Evolutionary conservation across 2,113 vertebrate species (phyloP), one percentile per base, ranked within the genome.

Genomic region (Vicugna pacos): DNA sequence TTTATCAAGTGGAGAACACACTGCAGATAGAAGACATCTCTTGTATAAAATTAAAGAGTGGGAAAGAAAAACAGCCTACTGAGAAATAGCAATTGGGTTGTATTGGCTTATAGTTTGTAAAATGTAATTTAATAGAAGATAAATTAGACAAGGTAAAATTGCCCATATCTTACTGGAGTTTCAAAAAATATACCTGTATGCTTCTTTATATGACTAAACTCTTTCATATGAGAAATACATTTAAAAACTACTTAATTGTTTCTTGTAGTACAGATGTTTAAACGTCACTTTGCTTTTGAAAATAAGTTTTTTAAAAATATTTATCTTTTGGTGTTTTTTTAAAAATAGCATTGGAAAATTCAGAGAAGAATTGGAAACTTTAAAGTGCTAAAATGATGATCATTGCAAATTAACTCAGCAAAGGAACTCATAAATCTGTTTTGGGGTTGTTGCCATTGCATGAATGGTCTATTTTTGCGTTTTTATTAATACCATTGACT

Each of bases 401-500:
- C 93, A 75, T 46, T 95, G 93, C 69, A 93, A 96, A 96, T 97
- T 62, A 81, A 95, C 76, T 97, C 90, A 92, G 64, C 95, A 32
- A 75, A 98, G 24, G 75, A 98, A 97, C 92, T 87, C 93, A 97
- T 35, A 97, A 96, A 98, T 97, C 73, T 94, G 89, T 96, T 97
- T 82, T 96, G 54, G 89, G 93, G 67, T 86, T 73, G 13, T 83
- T 98, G 93, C 94, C 95, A 83, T 89, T 97, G 81, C 94, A 90
- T 97, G 97, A 98, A 98, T 97, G 92, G 98, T 89, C 96, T 97
- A 73, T 97, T 98, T 98, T 97, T 97, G 95, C 77, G 90, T 1
- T 98, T 98, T 98, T 98, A 99, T 98, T 98, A 99, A 98, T 98
- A 98, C 64, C 98, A 98, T 98, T 98, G 97, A 98, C 98, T 98